These are phyloP conservation scores for Bombus impatiens DNA, from an alignment of 1,140 invertebrate species.

Conservation along the genomic window DNA sequence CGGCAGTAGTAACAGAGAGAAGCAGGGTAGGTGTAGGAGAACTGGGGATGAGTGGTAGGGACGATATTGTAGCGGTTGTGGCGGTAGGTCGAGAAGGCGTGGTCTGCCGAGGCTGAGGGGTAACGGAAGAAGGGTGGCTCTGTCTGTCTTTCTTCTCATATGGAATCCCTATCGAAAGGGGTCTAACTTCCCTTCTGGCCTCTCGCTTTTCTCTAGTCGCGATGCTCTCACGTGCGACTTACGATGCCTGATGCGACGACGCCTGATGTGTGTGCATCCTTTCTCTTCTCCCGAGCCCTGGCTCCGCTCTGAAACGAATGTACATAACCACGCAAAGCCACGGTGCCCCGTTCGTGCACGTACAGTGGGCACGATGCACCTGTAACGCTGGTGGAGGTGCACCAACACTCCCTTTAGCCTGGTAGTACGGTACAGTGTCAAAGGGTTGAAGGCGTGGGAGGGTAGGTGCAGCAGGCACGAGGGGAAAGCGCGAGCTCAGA, in stretches of 20 bases:
- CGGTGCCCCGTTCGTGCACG: slow-evolving; percentile 7
- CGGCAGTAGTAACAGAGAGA: slow-evolving; percentile 17
- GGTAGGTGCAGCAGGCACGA: slow-evolving; percentile 54
- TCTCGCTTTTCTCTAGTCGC: slow-evolving; percentile 53
- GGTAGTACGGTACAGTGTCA: slow-evolving; percentile 64
- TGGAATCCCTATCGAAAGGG: slow-evolving; percentile 62
- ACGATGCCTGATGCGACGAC: slow-evolving; percentile 70
- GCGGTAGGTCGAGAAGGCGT: slow-evolving; percentile 69
- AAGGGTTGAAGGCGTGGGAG: slow-evolving; percentile 74
- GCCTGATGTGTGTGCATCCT: slow-evolving; percentile 65
- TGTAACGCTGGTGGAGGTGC: slow-evolving; percentile 22
- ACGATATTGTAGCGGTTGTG: slow-evolving; percentile 51
- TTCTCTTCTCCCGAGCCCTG: slow-evolving; percentile 28
- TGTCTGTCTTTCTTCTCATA: slow-evolving; percentile 52
- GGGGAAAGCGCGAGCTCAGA: slow-evolving; percentile 66
- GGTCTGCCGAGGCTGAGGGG: slow-evolving; percentile 56
- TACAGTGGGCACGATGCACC: slow-evolving; percentile 40
- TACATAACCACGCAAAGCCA: slow-evolving; percentile 41
- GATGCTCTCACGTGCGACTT: slow-evolving; percentile 68
- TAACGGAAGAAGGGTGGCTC: slow-evolving; percentile 65
- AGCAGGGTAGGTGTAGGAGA: not conserved
- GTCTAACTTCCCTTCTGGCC: slow-evolving; percentile 39
- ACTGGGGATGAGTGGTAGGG: slow-evolving; percentile 24
- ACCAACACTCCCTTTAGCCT: slow-evolving; percentile 57
- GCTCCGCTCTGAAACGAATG: slow-evolving; percentile 40